Percentiles rank a stretch among this genome's conserved stretches.
phyloP scores from a whole-genome alignment of 2,888 invertebrate genomes.

The Caenorhabditis sp. region DNA sequence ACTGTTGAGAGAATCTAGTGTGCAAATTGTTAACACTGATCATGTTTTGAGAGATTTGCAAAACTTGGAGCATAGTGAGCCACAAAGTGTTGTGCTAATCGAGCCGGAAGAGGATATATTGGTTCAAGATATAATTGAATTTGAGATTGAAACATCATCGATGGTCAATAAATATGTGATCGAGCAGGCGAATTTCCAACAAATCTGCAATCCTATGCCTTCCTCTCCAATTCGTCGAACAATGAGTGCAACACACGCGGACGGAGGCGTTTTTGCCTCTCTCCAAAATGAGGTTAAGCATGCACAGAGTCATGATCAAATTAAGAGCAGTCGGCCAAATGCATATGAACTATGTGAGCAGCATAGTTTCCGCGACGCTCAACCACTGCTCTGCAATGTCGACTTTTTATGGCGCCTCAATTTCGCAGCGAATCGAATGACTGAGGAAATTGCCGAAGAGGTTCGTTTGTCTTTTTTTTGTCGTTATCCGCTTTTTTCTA shows the following conservation, averaged over 20 bases:
- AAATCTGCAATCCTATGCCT: slow-evolving; percentile 19
- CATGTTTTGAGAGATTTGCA: slow-evolving; percentile 38
- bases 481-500: too few relatives aligned
- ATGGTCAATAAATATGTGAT: slow-evolving; percentile 21
- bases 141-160: slow-evolving; percentile 15
- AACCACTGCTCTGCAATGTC: slow-evolving; percentile 55
- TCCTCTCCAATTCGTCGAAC: slow-evolving; percentile 38
- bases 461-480: slow-evolving; percentile 19
- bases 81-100: neutral
- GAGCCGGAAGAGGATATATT: slow-evolving; percentile 25
- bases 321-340: slow-evolving; percentile 40
- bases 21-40: slow-evolving; percentile 42
- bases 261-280: slow-evolving; percentile 11
- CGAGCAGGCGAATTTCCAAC: slow-evolving; percentile 11
- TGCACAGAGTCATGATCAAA: slow-evolving; percentile 45
- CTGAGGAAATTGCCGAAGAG: slow-evolving; percentile 67
- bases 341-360: slow-evolving; percentile 55
- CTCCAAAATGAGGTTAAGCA: slow-evolving; percentile 29
- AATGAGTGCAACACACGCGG: slow-evolving; percentile 31
- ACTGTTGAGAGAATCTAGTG: slow-evolving; percentile 28
- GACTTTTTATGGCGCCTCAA: slow-evolving; percentile 67
- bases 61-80: slow-evolving; percentile 12
- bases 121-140: slow-evolving; percentile 15
- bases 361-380: slow-evolving; percentile 51
- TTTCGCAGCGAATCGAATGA: slow-evolving; percentile 66